Evolutionary conservation across 2,888 invertebrate species (phyloP), one percentile per base, ranked within the genome.

Genomic region (Acleris laterana): DNA sequence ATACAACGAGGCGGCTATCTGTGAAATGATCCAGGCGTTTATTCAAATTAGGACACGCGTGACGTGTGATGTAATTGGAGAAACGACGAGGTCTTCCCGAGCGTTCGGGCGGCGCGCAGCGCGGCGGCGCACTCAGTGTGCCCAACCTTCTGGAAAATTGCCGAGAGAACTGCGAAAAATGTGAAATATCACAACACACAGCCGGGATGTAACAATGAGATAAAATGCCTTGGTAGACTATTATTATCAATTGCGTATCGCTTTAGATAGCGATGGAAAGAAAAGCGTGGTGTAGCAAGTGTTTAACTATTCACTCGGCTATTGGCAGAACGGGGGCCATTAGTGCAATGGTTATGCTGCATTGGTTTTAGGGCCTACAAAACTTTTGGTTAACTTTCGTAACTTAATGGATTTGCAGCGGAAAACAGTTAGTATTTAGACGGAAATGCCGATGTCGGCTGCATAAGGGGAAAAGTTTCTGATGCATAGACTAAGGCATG

Each of bases 81-180:
- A 68, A 63, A 60, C 68, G 60, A 63, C 60, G 63, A 60, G 63
- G 63, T 59, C 50, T 63, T 68, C 63, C 63, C 60, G 58, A 55
- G 55, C 55, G 63, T 51, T 59, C 68, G 73, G 69, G 71, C 71
- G 72, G 68, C 70, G 74, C 70, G 72, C 71, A 72, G 73, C 76
- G 74, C 74, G 73, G 74, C 69, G 72, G 72, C 70, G 74, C 66
- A 60, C 62, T 61, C 55, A 66, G 69, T 66, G 65, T 57, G 75
- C 60, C 65, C 79, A 81, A 68, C 82, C 78, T 71, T 75, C 74
- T 76, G 81, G 81, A 78, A 85, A 85, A 85, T 85, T 82, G 81
- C 75, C 76, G 74, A 71, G 72, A 74, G 78, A 81, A 77, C 77
- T 76, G 77, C 77, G 76, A 78, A 83, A 83, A 81, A 81, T 80